phyloP scores from a whole-genome alignment of 2,888 invertebrate species.

The Creontiades dilutus region DNA sequence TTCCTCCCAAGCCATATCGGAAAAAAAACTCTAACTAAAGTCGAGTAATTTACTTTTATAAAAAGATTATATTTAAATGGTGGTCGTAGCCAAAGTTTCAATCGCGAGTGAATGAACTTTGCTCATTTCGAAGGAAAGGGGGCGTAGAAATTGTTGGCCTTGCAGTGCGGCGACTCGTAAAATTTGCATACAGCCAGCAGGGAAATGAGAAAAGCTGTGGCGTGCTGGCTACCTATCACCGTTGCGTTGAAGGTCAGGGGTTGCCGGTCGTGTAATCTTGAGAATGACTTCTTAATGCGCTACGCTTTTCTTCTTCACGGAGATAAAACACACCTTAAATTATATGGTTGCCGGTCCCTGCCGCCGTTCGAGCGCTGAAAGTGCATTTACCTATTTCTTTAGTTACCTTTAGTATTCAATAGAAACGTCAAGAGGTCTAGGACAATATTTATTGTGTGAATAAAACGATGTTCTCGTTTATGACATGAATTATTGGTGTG shows the following conservation, averaged over 20 bases:
- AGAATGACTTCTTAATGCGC: neutral
- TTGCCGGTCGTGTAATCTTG: slow-evolving; percentile 13
- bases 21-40: too few relatives aligned
- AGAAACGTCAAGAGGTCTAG: too few relatives aligned
- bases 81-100: too few relatives aligned
- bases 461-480: too few relatives aligned
- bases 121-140: neutral
- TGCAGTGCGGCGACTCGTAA: neutral
- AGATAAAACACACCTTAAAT: neutral
- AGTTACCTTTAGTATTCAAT: too few relatives aligned
- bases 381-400: too few relatives aligned
- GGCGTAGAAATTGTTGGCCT: neutral
- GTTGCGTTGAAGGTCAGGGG: slow-evolving; percentile 25
- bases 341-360: neutral
- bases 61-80: too few relatives aligned
- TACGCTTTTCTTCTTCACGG: neutral
- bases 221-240: slow-evolving; percentile 29
- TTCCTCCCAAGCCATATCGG: too few relatives aligned
- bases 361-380: neutral
- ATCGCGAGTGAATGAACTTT: neutral
- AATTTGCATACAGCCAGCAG: neutral
- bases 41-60: too few relatives aligned
- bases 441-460: too few relatives aligned
- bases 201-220: slow-evolving; percentile 8
- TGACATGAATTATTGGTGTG: too few relatives aligned